Percentiles rank a stretch among this genome's conserved stretches.
phyloP scores from a whole-genome alignment of 2,888 invertebrate genomes.

The Xestia xanthographa region DNA sequence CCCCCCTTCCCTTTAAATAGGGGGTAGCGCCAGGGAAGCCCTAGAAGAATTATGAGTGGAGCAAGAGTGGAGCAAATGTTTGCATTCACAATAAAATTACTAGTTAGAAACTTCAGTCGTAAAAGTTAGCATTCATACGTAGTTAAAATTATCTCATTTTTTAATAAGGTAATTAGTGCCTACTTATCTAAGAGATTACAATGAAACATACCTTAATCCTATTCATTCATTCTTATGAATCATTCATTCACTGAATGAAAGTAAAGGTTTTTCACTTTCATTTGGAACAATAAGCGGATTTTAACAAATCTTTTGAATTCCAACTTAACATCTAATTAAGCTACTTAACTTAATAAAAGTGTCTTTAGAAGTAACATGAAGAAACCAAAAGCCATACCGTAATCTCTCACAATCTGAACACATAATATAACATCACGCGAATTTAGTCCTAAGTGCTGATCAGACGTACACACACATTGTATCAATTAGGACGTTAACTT shows the following conservation, averaged over 20 bases:
- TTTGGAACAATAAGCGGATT: slow-evolving; percentile 16
- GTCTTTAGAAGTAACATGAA: background rate
- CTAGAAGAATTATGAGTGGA: too few relatives aligned
- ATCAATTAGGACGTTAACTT: too few relatives aligned
- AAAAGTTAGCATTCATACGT: background rate
- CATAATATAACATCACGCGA: background rate
- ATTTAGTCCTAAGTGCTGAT: background rate
- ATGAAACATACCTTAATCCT: slow-evolving; percentile 21
- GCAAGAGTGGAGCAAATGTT: too few relatives aligned
- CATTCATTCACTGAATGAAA: slow-evolving; percentile 14
- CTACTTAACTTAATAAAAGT: background rate
- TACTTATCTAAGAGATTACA: background rate
- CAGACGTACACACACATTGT: background rate
- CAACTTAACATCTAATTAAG: slow-evolving; percentile 5
- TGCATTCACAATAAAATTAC: background rate
- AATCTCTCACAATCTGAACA: background rate
- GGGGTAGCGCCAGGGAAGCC: too few relatives aligned
- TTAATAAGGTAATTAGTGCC: background rate
- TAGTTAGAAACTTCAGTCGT: background rate
- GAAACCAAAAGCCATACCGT: background rate
- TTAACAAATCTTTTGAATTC: background rate
- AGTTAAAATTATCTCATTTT: background rate
- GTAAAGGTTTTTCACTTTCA: slow-evolving; percentile 16
- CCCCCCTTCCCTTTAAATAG: too few relatives aligned
- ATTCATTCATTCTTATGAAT: slow-evolving; percentile 39